phyloP scores from a whole-genome alignment of 1,140 invertebrate species.

The Pomacea maculata region DNA sequence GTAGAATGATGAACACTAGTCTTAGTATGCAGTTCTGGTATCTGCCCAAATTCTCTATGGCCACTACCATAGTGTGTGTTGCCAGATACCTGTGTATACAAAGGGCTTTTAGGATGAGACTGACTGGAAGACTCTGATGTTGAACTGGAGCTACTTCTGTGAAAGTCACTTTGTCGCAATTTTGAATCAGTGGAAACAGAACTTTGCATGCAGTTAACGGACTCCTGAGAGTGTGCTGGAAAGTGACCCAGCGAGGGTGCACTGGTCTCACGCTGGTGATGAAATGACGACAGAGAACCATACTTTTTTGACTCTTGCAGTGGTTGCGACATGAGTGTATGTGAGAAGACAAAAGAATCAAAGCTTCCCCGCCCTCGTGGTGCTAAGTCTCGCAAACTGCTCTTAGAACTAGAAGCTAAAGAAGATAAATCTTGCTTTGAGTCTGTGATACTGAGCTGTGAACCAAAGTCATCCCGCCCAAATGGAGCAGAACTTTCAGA shows the following conservation, averaged over 20 bases:
- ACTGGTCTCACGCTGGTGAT: slow-evolving; percentile 17
- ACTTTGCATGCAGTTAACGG: neutral
- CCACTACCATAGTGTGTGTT: slow-evolving; percentile 33
- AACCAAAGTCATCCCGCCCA: slow-evolving; percentile 51
- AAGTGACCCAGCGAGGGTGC: slow-evolving; percentile 2
- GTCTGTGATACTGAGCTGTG: slow-evolving; percentile 40
- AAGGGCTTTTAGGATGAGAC: slow-evolving; percentile 23
- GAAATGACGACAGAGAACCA: slow-evolving; percentile 24
- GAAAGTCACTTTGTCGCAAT: neutral
- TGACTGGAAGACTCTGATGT: slow-evolving; percentile 8
- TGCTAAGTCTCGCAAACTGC: slow-evolving; percentile 14
- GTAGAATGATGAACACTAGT: slow-evolving; percentile 17
- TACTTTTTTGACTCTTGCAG: slow-evolving; percentile 24
- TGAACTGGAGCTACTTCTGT: slow-evolving; percentile 4
- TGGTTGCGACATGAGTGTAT: neutral
- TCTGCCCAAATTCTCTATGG: neutral
- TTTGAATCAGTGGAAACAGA: neutral
- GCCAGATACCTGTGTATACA: slow-evolving; percentile 30
- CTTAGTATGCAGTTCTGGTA: neutral
- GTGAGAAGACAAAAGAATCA: neutral
- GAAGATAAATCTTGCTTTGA: slow-evolving; percentile 37
- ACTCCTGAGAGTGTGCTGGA: slow-evolving; percentile 16
- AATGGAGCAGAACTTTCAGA: slow-evolving; percentile 46
- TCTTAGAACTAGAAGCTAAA: slow-evolving; percentile 18
- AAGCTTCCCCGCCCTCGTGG: slow-evolving; percentile 29